These are phyloP conservation scores for Serrognathus titanus DNA, from an alignment of 2,888 invertebrate genomes.

Conservation along the genomic window DNA sequence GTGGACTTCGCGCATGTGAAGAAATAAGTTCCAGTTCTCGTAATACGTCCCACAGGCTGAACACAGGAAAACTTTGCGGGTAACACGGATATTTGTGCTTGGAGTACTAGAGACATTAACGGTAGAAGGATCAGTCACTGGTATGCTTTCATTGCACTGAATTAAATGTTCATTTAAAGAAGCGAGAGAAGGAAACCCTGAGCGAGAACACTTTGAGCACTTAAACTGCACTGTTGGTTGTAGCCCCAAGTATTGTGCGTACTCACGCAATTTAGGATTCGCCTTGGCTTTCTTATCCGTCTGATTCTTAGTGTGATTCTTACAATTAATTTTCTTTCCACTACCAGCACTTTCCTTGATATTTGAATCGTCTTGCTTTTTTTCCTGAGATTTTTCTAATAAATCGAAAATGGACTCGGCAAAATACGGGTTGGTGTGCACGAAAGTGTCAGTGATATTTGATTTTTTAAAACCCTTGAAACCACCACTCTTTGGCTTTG, in stretches of 20 bases:
- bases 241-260: slow-evolving; percentile 69
- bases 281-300: slow-evolving; percentile 33
- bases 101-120: slow-evolving; percentile 38
- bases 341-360: slow-evolving; percentile 3
- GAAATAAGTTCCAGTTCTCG: slow-evolving; percentile 81
- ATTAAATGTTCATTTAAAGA: slow-evolving; percentile 68
- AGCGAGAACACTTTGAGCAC: slow-evolving; percentile 69
- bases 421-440: slow-evolving; percentile 46
- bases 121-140: slow-evolving; percentile 9
- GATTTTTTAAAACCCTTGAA: slow-evolving; percentile 24
- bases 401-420: slow-evolving; percentile 46
- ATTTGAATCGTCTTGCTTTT: slow-evolving; percentile 14
- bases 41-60: slow-evolving; percentile 80
- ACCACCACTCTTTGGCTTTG: slow-evolving; percentile 16
- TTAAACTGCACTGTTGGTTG: slow-evolving; percentile 70
- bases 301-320: slow-evolving; percentile 14
- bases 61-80: slow-evolving; percentile 77
- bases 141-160: slow-evolving; percentile 50
- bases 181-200: slow-evolving; percentile 63
- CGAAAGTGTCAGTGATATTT: slow-evolving; percentile 9
- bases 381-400: slow-evolving; percentile 25
- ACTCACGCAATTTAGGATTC: slow-evolving; percentile 51
- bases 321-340: slow-evolving; percentile 13
- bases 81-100: slow-evolving; percentile 59
- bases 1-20: slow-evolving; percentile 81